Evolutionary conservation across 2,888 invertebrate genomes (phyloP).

Genomic region (Embidobia sp.): DNA sequence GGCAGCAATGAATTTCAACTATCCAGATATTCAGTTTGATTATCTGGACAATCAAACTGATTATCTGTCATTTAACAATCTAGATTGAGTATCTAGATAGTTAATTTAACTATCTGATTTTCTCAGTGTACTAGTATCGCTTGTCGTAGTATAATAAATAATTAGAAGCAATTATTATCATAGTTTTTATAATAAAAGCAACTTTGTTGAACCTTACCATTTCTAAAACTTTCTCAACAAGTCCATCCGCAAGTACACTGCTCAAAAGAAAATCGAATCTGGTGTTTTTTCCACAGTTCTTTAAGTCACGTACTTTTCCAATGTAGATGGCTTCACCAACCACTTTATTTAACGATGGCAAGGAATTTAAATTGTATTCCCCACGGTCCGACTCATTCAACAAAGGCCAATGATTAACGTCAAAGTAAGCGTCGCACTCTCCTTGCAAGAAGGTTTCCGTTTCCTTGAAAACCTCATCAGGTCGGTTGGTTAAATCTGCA

Average conservation of each 20-base stretch:
- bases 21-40: no score
- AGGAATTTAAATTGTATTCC: constrained; percentile 43
- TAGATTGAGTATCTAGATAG: no score
- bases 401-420: constrained; percentile 52
- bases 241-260: not conserved
- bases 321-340: constrained; percentile 29
- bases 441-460: constrained; percentile 71
- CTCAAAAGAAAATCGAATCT: constrained; percentile 22
- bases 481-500: constrained; percentile 45
- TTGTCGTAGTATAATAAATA: no score
- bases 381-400: constrained; percentile 20
- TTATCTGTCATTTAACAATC: no score
- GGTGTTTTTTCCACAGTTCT: constrained; percentile 13
- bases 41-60: no score
- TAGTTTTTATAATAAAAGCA: no score
- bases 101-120: no score
- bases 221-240: not conserved
- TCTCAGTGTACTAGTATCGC: no score
- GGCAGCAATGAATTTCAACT: no score
- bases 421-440: constrained; percentile 67
- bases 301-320: constrained; percentile 32
- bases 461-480: constrained; percentile 62
- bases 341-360: constrained; percentile 44
- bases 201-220: no score
- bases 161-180: no score